Percentiles rank a stretch among this genome's conserved stretches.
Evolutionary conservation across 2,888 invertebrate genomes (phyloP).

Genomic region (Hofmannophila pseudospretella): DNA sequence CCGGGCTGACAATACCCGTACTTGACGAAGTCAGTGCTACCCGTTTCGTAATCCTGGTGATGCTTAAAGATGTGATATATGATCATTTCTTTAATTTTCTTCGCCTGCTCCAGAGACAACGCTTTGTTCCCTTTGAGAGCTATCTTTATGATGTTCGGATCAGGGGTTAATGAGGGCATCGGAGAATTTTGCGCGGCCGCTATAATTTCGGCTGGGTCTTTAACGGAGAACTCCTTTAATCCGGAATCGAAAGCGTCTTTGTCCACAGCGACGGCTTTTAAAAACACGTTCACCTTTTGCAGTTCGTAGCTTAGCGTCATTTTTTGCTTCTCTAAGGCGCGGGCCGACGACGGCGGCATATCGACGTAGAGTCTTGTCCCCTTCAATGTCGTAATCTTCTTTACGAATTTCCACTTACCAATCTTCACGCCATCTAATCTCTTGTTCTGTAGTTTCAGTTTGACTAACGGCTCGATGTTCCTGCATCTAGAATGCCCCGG

Average conservation of each 20-base stretch:
- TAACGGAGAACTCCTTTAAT: slow-evolving; percentile 31
- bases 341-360: slow-evolving; percentile 59
- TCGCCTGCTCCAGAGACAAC: slow-evolving; percentile 35
- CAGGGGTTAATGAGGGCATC: slow-evolving; percentile 44
- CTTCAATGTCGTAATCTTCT: slow-evolving; percentile 47
- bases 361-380: slow-evolving; percentile 64
- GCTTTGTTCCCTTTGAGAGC: slow-evolving; percentile 44
- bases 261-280: slow-evolving; percentile 60
- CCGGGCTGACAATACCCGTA: slow-evolving; percentile 52
- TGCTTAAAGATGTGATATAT: slow-evolving; percentile 52
- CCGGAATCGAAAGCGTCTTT: slow-evolving; percentile 58
- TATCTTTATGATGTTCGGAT: slow-evolving; percentile 42
- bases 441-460: slow-evolving; percentile 57
- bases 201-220: slow-evolving; percentile 22
- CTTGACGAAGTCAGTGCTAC: slow-evolving; percentile 50
- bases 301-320: slow-evolving; percentile 63
- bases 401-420: slow-evolving; percentile 63
- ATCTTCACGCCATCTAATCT: slow-evolving; percentile 42
- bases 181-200: slow-evolving; percentile 30
- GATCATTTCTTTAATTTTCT: slow-evolving; percentile 55
- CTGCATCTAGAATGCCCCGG: slow-evolving; percentile 55
- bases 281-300: slow-evolving; percentile 58
- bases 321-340: slow-evolving; percentile 48
- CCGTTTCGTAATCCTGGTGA: slow-evolving; percentile 32
- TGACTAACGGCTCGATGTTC: slow-evolving; percentile 48